phyloP scores from a whole-genome alignment of 2,797 vertebrate genomes.

The Coregonus ussuriensis region DNA sequence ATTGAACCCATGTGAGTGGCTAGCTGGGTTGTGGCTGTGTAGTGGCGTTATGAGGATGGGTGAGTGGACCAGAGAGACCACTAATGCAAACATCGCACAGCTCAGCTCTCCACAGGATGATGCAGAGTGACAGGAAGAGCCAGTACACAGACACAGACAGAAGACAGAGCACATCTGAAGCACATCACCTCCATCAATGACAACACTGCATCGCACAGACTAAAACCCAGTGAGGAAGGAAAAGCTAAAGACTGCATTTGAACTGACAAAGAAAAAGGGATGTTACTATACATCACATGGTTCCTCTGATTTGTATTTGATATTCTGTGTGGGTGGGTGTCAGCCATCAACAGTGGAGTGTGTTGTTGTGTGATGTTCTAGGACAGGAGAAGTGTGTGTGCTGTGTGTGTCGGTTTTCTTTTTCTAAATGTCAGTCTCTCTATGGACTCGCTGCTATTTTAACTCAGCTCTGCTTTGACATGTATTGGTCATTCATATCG shows the following conservation, averaged over 20 bases:
- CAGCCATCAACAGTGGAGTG: neutral
- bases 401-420: no score
- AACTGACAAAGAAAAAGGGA: neutral
- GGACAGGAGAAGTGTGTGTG: no score
- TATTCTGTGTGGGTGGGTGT: neutral
- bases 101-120: slow-evolving; percentile 23
- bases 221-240: neutral
- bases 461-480: no score
- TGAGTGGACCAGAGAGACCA: slow-evolving; percentile 12
- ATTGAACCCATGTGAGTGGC: neutral
- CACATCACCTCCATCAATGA: neutral
- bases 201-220: neutral
- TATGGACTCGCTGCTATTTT: no score
- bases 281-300: neutral
- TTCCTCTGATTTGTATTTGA: neutral
- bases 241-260: neutral
- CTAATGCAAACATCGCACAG: slow-evolving; percentile 21
- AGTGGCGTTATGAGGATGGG: slow-evolving; percentile 4
- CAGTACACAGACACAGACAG: slow-evolving; percentile 11
- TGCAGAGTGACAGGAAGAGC: slow-evolving; percentile 23
- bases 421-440: no score
- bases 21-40: neutral
- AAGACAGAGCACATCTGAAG: neutral
- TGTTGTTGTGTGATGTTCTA: neutral
- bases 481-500: neutral